These are phyloP conservation scores for Melanargia galathea DNA, from an alignment of 2,888 invertebrate genomes.

Conservation along the genomic window DNA sequence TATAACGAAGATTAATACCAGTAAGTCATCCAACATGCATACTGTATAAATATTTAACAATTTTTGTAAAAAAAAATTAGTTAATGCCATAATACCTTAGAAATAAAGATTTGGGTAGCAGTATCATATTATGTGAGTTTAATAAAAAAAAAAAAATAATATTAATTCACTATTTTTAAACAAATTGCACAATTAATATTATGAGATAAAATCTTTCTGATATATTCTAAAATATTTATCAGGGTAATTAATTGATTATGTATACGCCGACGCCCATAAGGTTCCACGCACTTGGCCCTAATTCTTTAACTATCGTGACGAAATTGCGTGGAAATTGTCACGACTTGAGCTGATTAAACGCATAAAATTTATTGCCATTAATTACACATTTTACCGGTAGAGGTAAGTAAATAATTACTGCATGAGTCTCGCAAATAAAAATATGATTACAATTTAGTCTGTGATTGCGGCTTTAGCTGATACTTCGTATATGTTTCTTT, in stretches of 20 bases:
- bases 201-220: neutral
- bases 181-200: too few species aligned
- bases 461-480: too few species aligned
- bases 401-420: neutral
- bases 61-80: neutral
- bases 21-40: neutral
- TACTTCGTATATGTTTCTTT: too few species aligned
- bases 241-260: constrained; percentile 20
- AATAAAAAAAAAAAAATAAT: too few species aligned
- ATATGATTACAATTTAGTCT: neutral
- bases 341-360: constrained; percentile 26
- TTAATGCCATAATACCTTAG: too few species aligned
- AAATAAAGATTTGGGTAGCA: too few species aligned
- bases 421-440: neutral
- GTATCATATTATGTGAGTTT: too few species aligned
- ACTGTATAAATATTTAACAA: neutral
- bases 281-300: constrained; percentile 36
- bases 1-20: neutral
- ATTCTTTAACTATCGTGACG: constrained; percentile 35
- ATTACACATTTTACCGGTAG: neutral
- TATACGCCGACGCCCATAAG: constrained; percentile 23
- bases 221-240: neutral
- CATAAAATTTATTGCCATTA: constrained; percentile 12
- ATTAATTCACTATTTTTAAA: too few species aligned
- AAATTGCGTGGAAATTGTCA: constrained; percentile 36